Conservation (phyloP, 1,140 invertebrate genomes). For the Calliopsis andreniformis region DNA sequence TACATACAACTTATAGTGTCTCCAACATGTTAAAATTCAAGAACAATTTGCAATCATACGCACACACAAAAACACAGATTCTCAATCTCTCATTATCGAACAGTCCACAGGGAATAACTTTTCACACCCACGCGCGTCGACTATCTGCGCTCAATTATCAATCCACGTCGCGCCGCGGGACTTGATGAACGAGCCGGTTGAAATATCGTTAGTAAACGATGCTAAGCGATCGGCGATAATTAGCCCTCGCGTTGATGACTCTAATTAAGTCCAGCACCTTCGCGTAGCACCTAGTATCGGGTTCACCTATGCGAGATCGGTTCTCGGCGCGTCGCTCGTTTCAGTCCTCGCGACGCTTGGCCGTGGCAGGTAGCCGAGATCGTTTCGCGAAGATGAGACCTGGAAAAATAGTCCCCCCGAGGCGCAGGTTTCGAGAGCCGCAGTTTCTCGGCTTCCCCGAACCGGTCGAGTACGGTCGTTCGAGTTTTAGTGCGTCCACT, state of each 20-base stretch:
- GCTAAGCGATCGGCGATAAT: constrained; percentile 18
- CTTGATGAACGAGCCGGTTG: constrained; percentile 17
- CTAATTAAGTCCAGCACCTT: not conserved
- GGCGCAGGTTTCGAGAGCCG: not conserved
- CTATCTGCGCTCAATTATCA: constrained; percentile 32
- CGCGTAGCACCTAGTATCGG: not conserved
- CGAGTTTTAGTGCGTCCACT: constrained; percentile 27
- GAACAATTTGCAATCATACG: not conserved
- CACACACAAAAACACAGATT: too few species aligned
- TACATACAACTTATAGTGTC: too few species aligned
- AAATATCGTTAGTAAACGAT: constrained; percentile 24
- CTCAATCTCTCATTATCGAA: constrained; percentile 8
- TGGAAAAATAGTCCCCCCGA: not conserved
- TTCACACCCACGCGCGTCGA: constrained; percentile 38
- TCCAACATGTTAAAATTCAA: not conserved
- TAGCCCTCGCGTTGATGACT: not conserved
- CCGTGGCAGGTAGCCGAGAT: not conserved
- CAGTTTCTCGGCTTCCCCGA: constrained; percentile 41
- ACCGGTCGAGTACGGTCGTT: constrained; percentile 46
- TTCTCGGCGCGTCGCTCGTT: not conserved
- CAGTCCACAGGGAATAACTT: constrained; percentile 22
- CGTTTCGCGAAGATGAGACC: not conserved
- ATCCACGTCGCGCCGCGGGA: not conserved
- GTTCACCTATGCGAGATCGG: not conserved
- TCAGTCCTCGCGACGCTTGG: not conserved